Evolutionary conservation across 2,797 vertebrate species (phyloP).

Genomic region (Sciurus carolinensis): DNA sequence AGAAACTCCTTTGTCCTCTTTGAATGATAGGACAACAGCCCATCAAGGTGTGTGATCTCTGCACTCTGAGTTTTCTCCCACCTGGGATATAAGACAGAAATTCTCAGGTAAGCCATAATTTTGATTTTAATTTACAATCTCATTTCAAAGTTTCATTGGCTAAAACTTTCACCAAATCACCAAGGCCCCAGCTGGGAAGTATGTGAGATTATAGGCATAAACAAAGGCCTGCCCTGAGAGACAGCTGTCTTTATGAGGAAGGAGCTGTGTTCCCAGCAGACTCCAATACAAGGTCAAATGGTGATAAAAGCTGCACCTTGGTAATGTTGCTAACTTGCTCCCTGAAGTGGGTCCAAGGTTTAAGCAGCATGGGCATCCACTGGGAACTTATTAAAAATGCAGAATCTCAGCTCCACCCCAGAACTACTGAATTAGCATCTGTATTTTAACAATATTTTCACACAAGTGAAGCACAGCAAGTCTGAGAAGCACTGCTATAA

Average conservation of each 20-base stretch:
- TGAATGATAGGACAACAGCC: neutral
- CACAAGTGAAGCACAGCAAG: neutral
- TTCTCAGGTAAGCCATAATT: constrained; percentile 6
- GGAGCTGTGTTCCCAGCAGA: neutral
- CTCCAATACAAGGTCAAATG: neutral
- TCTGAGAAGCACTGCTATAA: neutral
- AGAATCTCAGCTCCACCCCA: neutral
- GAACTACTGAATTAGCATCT: neutral
- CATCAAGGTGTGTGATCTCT: neutral
- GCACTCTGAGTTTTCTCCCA: neutral
- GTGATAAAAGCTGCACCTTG: neutral
- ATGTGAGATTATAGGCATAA: neutral
- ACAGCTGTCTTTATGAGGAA: neutral
- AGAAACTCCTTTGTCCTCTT: neutral
- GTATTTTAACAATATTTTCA: neutral
- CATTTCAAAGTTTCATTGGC: neutral
- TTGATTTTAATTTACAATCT: constrained; percentile 26
- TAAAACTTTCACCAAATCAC: neutral
- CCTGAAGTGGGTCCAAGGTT: neutral
- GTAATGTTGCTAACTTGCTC: neutral
- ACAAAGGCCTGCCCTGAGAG: neutral
- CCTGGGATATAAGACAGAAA: neutral
- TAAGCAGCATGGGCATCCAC: neutral
- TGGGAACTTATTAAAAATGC: neutral
- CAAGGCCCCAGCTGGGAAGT: neutral